Percentiles rank a stretch among this genome's conserved stretches.
Evolutionary conservation across 2,797 vertebrate genomes (phyloP).

Genomic region (Prunella strophiata): DNA sequence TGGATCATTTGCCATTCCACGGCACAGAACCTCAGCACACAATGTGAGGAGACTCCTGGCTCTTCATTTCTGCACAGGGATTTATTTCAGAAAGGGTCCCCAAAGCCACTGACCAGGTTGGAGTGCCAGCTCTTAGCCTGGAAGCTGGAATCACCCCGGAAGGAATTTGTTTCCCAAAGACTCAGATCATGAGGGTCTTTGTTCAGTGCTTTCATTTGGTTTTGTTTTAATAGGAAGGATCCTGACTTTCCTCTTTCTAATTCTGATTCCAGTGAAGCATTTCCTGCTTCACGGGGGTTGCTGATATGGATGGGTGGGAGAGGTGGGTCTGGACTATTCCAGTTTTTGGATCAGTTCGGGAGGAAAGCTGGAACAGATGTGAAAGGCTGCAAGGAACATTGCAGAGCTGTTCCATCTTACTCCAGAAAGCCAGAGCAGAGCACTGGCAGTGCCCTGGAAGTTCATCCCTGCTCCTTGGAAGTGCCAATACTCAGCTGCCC

Average conservation of each 20-base stretch:
- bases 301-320: rapidly evolving
- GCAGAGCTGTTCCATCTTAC: neutral
- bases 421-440: neutral
- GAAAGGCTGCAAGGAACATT: rapidly evolving
- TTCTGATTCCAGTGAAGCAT: neutral
- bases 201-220: neutral
- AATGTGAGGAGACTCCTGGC: neutral
- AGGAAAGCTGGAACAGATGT: neutral
- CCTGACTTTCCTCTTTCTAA: neutral
- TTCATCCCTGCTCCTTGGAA: rapidly evolving
- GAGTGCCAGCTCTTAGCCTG: neutral
- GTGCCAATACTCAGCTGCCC: neutral
- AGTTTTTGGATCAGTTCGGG: neutral
- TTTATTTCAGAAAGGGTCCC: neutral
- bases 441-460: neutral
- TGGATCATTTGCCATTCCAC: rapidly evolving
- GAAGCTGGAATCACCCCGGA: neutral
- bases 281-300: neutral
- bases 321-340: neutral
- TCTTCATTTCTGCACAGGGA: rapidly evolving
- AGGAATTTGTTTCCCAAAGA: neutral
- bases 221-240: neutral
- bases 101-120: neutral
- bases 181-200: neutral
- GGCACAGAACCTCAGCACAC: neutral